phyloP scores from a whole-genome alignment of 2,888 invertebrate genomes.

The Dilophus febrilis region DNA sequence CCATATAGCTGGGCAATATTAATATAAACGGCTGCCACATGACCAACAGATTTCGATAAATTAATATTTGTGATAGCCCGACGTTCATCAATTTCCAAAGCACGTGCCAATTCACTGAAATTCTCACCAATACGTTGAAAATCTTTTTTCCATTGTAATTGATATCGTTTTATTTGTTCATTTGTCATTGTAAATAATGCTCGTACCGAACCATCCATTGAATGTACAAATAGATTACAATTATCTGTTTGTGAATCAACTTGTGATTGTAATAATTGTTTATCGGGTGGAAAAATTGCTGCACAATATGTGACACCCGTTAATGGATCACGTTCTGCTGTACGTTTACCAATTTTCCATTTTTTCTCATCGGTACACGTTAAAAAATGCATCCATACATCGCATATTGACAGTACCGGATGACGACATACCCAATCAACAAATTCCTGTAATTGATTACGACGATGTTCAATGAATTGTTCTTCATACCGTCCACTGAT shows the following conservation, averaged over 20 bases:
- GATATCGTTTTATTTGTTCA: slow-evolving; percentile 76
- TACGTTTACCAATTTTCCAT: slow-evolving; percentile 93
- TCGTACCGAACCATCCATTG: slow-evolving; percentile 77
- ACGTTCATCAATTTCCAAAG: slow-evolving; percentile 63
- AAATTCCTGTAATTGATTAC: slow-evolving; percentile 88
- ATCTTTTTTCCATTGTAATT: slow-evolving; percentile 48
- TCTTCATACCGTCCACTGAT: slow-evolving; percentile 95
- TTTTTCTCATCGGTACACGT: slow-evolving; percentile 93
- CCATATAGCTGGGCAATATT: slow-evolving; percentile 79
- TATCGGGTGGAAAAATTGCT: slow-evolving; percentile 70
- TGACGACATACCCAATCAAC: slow-evolving; percentile 93
- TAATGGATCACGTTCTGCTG: slow-evolving; percentile 86
- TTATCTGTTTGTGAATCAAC: slow-evolving; percentile 72
- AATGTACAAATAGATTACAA: slow-evolving; percentile 63
- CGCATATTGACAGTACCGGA: slow-evolving; percentile 79
- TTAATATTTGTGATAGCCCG: slow-evolving; percentile 43
- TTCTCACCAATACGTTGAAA: slow-evolving; percentile 80
- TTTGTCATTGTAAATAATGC: slow-evolving; percentile 60
- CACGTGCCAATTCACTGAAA: slow-evolving; percentile 66
- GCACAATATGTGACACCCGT: slow-evolving; percentile 82
- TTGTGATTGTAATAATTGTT: slow-evolving; percentile 51
- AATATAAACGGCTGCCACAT: slow-evolving; percentile 77
- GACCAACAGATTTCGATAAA: slow-evolving; percentile 63
- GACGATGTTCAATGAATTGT: slow-evolving; percentile 86
- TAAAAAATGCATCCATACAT: slow-evolving; percentile 93